These are phyloP conservation scores for Parazoanthus darwini DNA, from an alignment of 92 coral and sea anemone species.

Conservation along the genomic window DNA sequence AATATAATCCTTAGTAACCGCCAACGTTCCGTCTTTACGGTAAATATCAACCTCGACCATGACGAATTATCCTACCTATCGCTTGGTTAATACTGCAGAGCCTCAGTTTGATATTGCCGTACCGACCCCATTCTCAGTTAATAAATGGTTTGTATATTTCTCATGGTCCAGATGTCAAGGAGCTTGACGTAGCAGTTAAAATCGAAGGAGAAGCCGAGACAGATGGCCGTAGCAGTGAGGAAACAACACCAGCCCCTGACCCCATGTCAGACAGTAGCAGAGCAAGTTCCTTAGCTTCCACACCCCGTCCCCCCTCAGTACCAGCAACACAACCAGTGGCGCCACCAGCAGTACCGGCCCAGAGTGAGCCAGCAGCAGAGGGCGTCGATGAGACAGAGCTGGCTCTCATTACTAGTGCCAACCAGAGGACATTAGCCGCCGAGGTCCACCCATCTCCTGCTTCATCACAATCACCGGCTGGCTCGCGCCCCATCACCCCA, in stretches of 20 bases:
- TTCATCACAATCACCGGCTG: constrained; percentile 42
- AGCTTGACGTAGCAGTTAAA: constrained; percentile 12
- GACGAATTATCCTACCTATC: no score
- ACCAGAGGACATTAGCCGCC: constrained; percentile 31
- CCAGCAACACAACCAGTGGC: constrained; percentile 19
- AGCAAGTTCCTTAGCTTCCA: constrained; percentile 65
- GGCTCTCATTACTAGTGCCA: constrained; percentile 13
- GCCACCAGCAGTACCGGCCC: background rate
- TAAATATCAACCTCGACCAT: no score
- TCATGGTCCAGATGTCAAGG: constrained; percentile 3
- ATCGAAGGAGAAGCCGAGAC: constrained; percentile 19
- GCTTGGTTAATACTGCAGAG: no score
- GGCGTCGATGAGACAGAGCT: constrained; percentile 19
- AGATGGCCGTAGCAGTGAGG: constrained; percentile 34
- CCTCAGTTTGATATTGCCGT: no score
- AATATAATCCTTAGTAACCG: no score
- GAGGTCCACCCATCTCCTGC: constrained; percentile 42
- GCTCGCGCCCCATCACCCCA: constrained; percentile 62
- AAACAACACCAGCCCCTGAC: constrained; percentile 57
- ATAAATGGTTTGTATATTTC: background rate
- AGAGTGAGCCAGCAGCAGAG: constrained; percentile 22
- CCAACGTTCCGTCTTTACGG: no score
- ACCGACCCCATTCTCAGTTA: background rate
- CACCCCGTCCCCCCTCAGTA: constrained; percentile 30
- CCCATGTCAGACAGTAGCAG: constrained; percentile 70